These are phyloP conservation scores for Lepidurus apus DNA, from an alignment of 1,140 invertebrate species.

Conservation along the genomic window DNA sequence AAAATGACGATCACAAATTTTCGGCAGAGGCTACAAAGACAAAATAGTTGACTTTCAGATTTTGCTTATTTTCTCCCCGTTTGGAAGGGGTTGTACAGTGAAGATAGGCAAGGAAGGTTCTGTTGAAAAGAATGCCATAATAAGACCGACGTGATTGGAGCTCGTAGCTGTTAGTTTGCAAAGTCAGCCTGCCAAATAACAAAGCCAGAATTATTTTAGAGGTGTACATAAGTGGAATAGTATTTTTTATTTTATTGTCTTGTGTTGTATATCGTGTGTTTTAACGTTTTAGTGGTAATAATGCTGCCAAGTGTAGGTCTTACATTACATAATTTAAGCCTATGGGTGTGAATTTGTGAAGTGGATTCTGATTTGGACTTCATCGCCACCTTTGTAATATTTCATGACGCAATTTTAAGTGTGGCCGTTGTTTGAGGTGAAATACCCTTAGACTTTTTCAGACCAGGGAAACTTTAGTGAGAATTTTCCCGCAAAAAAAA, in stretches of 20 bases:
- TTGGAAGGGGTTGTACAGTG: background rate
- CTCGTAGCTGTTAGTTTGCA: conserved; percentile 15
- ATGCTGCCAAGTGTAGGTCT: background rate
- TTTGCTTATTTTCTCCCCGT: background rate
- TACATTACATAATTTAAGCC: background rate
- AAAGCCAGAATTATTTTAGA: conserved; percentile 20
- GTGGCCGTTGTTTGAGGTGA: background rate
- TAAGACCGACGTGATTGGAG: background rate
- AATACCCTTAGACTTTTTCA: background rate
- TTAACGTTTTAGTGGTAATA: background rate
- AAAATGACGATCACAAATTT: no score
- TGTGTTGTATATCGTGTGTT: conserved; percentile 22
- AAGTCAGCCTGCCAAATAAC: conserved; percentile 21
- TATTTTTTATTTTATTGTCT: background rate
- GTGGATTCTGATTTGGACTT: background rate
- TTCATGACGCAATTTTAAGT: background rate
- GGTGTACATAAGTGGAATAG: background rate
- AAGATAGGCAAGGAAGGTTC: background rate
- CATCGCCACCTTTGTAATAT: background rate
- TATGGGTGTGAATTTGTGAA: background rate
- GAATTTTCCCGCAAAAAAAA: background rate
- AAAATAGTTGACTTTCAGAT: no score
- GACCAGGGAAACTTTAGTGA: background rate
- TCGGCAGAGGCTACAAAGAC: no score
- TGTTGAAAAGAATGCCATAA: background rate